Base-by-base conservation (phyloP, 2,113 vertebrate species). In the Struthio camelus region DNA sequence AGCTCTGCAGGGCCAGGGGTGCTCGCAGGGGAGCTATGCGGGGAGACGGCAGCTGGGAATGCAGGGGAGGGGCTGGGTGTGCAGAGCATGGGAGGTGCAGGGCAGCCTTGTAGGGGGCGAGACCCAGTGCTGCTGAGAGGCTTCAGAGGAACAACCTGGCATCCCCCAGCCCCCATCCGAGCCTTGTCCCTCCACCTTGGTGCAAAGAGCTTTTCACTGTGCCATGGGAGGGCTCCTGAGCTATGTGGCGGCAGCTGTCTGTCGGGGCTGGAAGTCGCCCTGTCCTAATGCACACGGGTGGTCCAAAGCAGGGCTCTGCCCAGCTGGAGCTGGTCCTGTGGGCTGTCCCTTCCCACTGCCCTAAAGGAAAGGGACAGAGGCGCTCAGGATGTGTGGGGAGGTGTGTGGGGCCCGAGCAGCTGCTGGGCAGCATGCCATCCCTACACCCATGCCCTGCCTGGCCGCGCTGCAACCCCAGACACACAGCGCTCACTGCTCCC, bases 1-100 rank as follows among this genome's bases (percentile, higher is more conserved):
- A 30, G 16, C 42, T n/a, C 78, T 25, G n/a, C 1, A 1, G 78
- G 51, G 59, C 15, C 1, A 1, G 28, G 40, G 65, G 70, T 18
- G 8, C 0, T 0, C 62, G 15, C 28, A 7, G 56, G 19, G 77
- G n/a, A 9, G 40, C 28, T 6, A 25, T 2, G 8, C 1, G 14
- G 34, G 11, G 20, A 22, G 23, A 4, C 76, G 3, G 22, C 3
- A 9, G 27, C 40, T 6, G 69, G 59, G 59, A 40, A 36, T n/a
- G 6, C 5, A 12, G 34, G n/a, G 40, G 54, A 40, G 14, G 46
- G 48, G 18, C 71, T 38, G 62, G 30, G 48, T 34, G 6, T 3
- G 11, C 46, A 19, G 46, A 18, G 46, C 18, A 48, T 19, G 48
- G 27, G 80, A n/a, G 24, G 24, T 12, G 30, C 73, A 14, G 20